phyloP scores from a whole-genome alignment of 1,140 invertebrate species.

The Ceratosolen solmsi region DNA sequence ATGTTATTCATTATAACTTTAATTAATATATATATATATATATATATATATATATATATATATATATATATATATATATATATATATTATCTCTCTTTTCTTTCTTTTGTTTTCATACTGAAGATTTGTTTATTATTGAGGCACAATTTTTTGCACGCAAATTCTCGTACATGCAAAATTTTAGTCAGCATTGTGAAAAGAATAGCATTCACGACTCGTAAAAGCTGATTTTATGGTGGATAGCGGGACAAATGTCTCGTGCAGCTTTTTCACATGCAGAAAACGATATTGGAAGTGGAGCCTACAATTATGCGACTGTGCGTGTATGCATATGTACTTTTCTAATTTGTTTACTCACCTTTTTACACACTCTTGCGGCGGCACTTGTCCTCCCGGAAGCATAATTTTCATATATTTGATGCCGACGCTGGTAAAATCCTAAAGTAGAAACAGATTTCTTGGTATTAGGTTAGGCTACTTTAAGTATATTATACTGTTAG shows the following conservation, averaged over 20 bases:
- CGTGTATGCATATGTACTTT: constrained; percentile 16
- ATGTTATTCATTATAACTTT: no score
- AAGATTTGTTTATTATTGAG: no score
- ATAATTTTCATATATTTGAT: constrained; percentile 74
- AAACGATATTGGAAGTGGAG: neutral
- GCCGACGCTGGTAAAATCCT: constrained; percentile 68
- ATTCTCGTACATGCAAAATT: no score
- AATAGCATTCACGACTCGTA: constrained; percentile 35
- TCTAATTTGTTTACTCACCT: constrained; percentile 56
- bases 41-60: no score
- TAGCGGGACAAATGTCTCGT: constrained; percentile 10
- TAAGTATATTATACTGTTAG: neutral
- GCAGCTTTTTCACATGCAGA: neutral
- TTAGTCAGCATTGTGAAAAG: constrained; percentile 26
- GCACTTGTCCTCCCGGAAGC: constrained; percentile 73
- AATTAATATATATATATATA: no score
- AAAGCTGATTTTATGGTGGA: constrained; percentile 44
- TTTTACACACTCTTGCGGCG: constrained; percentile 62
- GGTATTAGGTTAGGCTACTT: neutral
- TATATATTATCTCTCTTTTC: no score
- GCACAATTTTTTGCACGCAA: no score
- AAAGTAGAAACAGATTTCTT: constrained; percentile 46
- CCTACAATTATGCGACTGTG: constrained; percentile 21
- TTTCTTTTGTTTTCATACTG: no score
- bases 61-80: no score